Conservation (phyloP, 2,113 vertebrate species). For the Gymnocephalus cernua region DNA sequence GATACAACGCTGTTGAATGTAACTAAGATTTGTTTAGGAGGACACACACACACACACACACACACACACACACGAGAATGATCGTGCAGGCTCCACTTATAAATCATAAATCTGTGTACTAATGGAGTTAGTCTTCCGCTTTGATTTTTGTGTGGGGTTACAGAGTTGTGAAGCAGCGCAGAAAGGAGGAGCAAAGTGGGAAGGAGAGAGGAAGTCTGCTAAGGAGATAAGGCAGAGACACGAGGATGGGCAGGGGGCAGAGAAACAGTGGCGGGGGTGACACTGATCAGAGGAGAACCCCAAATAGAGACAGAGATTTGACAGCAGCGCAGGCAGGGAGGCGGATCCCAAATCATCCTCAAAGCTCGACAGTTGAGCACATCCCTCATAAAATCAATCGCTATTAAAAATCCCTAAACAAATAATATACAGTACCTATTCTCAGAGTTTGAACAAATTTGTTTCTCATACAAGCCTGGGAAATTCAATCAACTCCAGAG, state of each 20-base stretch:
- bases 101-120: constrained; percentile 53
- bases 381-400: constrained; percentile 19
- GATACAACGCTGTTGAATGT: constrained; percentile 12
- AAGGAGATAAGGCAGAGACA: constrained; percentile 74
- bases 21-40: constrained; percentile 49
- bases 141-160: constrained; percentile 22
- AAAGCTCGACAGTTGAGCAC: not conserved
- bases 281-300: constrained; percentile 57
- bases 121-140: constrained; percentile 39
- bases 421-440: constrained; percentile 35
- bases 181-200: constrained; percentile 40
- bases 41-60: too few species aligned
- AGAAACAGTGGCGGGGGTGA: constrained; percentile 32
- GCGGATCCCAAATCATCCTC: constrained; percentile 15
- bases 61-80: too few species aligned
- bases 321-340: not conserved
- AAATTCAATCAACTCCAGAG: constrained; percentile 52
- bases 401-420: not conserved
- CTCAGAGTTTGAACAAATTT: constrained; percentile 7
- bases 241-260: constrained; percentile 38
- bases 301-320: constrained; percentile 51
- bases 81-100: not conserved
- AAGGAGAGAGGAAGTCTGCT: constrained; percentile 74
- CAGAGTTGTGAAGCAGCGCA: constrained; percentile 22
- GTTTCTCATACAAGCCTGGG: constrained; percentile 45